Conservation (phyloP, 2,113 vertebrate species). For the Neolamprologus kungweensis region DNA sequence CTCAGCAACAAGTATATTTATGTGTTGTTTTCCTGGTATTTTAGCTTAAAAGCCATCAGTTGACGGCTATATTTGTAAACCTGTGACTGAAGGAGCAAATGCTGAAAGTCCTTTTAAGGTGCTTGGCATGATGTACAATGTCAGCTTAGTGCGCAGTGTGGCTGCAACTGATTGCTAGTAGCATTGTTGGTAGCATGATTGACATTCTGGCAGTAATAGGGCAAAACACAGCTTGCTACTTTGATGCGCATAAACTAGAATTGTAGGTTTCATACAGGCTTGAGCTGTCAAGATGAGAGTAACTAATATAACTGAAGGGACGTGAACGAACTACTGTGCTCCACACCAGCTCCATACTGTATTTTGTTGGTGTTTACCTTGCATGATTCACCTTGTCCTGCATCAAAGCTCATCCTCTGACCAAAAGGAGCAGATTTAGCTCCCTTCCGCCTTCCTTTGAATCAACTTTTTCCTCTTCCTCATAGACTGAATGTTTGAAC, state of each 20-base stretch:
- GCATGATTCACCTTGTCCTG: background rate
- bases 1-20: background rate
- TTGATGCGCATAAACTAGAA: background rate
- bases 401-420: background rate
- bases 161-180: background rate
- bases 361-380: background rate
- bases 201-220: background rate
- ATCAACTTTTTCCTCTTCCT: background rate
- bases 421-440: background rate
- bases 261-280: background rate
- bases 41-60: background rate
- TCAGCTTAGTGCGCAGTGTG: background rate
- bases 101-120: background rate
- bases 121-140: background rate
- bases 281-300: background rate
- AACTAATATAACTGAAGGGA: background rate
- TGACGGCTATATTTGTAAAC: background rate
- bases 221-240: background rate
- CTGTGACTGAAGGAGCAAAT: background rate
- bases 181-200: background rate
- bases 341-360: background rate
- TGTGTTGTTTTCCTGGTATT: background rate
- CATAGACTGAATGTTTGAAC: background rate
- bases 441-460: background rate
- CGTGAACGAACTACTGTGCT: background rate